Evolutionary conservation across 2,113 vertebrate genomes (phyloP).

Genomic region (Chascanopsetta lugubris): DNA sequence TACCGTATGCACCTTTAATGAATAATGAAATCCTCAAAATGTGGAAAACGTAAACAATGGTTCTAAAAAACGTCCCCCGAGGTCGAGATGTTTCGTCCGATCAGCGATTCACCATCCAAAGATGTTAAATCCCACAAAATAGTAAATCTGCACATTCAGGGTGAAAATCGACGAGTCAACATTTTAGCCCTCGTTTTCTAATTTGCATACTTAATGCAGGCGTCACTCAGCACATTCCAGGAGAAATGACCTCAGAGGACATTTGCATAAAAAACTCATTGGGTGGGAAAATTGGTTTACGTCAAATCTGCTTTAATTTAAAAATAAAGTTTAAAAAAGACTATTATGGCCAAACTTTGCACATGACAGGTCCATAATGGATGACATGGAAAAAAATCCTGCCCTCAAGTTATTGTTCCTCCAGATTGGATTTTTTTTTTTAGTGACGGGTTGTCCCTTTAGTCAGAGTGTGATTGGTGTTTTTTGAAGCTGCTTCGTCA

Average conservation of each 20-base stretch:
- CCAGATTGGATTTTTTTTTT: too few species aligned
- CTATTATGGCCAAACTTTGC: neutral
- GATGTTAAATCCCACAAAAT: neutral
- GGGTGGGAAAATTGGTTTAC: neutral
- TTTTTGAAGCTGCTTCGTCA: slow-evolving; percentile 11
- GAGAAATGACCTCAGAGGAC: neutral
- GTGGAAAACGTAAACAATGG: neutral
- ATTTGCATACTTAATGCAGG: neutral
- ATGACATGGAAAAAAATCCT: too few species aligned
- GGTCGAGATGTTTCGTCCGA: neutral
- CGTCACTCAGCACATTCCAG: neutral
- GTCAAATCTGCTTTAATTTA: neutral
- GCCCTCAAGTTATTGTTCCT: too few species aligned
- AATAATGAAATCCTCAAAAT: neutral
- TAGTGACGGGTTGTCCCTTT: neutral
- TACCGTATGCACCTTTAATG: too few species aligned
- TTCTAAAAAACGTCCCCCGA: neutral
- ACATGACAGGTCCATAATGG: neutral
- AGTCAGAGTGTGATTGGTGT: neutral
- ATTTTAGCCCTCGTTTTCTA: neutral
- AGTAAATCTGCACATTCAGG: neutral
- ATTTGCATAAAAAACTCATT: neutral
- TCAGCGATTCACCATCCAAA: neutral
- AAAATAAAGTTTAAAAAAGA: neutral
- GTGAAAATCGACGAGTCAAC: neutral